Evolutionary conservation across 2,888 invertebrate species (phyloP).

Genomic region (Heteromyza rotundicornis): DNA sequence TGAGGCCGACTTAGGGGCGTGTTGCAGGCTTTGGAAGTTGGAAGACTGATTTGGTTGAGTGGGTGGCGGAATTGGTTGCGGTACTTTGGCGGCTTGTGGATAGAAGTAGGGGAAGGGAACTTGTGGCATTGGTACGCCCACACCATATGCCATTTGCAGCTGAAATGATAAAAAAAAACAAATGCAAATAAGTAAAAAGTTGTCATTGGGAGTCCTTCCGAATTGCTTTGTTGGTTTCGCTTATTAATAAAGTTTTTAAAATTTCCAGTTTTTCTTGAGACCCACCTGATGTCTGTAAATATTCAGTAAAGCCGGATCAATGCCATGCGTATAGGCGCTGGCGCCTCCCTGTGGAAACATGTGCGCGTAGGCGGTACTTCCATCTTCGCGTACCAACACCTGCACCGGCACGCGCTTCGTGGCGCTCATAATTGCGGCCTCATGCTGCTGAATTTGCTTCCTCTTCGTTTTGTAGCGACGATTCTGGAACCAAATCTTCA

Average conservation of each 20-base stretch:
- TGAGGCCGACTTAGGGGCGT: conserved; percentile 21
- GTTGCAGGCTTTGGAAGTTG: conserved; percentile 13
- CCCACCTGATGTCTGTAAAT: conserved; percentile 60
- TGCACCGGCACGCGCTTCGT: conserved; percentile 90
- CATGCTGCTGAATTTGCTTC: conserved; percentile 87
- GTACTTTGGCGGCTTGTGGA: conserved; percentile 58
- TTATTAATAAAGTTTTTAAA: neutral
- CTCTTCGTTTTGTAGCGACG: conserved; percentile 92
- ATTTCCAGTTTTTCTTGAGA: neutral
- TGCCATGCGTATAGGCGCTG: conserved; percentile 46
- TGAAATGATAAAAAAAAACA: conserved; percentile 28
- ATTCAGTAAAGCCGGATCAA: conserved; percentile 61
- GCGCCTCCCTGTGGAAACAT: conserved; percentile 47
- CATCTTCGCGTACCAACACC: conserved; percentile 84
- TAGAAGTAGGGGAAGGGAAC: conserved; percentile 62
- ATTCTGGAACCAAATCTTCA: conserved; percentile 86
- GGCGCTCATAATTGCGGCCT: conserved; percentile 68
- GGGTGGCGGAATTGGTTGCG: conserved; percentile 60
- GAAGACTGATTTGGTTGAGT: conserved; percentile 27
- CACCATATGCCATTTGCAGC: conserved; percentile 62
- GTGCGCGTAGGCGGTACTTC: conserved; percentile 58
- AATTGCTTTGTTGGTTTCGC: no score
- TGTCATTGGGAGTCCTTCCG: no score
- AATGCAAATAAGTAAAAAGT: neutral
- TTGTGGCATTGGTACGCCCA: conserved; percentile 60